A percentile compares a stretch with the other conserved stretches of the same genome.
These are phyloP conservation scores for Aselliscus stoliczkanus DNA, from an alignment of 2,797 vertebrate genomes.

Conservation along the genomic window DNA sequence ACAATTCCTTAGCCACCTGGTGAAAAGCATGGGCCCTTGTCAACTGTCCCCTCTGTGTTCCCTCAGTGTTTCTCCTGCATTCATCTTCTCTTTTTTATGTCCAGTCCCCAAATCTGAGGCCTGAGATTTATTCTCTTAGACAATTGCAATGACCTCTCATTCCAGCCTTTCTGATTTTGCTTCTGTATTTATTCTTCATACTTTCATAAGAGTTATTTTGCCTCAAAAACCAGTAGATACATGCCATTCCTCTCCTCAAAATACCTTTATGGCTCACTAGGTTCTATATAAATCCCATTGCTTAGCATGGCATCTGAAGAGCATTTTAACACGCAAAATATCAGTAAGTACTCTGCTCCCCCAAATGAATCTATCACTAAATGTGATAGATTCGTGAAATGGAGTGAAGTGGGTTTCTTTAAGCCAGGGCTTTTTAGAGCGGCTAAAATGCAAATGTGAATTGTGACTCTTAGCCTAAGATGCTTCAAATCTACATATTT, in stretches of 20 bases:
- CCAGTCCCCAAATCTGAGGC: background rate
- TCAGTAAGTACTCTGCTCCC: background rate
- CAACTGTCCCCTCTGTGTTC: background rate
- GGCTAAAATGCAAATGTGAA: background rate
- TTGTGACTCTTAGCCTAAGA: background rate
- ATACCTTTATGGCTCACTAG: background rate
- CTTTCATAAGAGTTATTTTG: background rate
- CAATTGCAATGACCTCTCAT: background rate
- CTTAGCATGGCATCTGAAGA: background rate
- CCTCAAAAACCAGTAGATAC: background rate
- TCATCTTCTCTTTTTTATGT: background rate
- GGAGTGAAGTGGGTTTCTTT: background rate
- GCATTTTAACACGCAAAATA: background rate
- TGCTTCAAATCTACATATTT: too few species aligned
- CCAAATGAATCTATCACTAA: background rate
- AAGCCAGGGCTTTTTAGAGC: background rate
- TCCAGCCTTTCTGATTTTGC: background rate
- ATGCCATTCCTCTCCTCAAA: background rate
- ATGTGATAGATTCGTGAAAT: background rate
- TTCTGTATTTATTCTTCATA: slow-evolving; percentile 15
- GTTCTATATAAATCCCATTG: background rate
- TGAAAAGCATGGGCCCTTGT: background rate
- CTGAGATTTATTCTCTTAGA: background rate
- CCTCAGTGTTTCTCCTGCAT: too few species aligned
- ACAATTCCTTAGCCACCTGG: fast-evolving